Percentiles rank a stretch among this genome's conserved stretches.
These are phyloP conservation scores for Trachelus stipa DNA, from an alignment of 2,888 invertebrate genomes.

Conservation along the genomic window DNA sequence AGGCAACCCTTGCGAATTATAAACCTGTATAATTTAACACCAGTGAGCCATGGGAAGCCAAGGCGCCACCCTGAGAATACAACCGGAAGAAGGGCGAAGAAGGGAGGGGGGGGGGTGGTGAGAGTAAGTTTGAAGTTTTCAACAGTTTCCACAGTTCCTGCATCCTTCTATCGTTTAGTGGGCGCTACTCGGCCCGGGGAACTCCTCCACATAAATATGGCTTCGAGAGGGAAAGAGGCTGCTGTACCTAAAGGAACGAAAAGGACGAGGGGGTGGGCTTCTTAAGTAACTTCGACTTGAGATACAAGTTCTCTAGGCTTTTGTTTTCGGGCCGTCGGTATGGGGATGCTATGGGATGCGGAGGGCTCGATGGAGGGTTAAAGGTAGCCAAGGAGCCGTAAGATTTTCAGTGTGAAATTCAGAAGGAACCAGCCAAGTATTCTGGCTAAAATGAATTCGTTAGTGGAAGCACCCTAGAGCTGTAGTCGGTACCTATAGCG, in stretches of 20 bases:
- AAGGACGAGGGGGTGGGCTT: slow-evolving; percentile 2
- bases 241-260: background rate
- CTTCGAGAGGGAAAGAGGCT: slow-evolving; percentile 39
- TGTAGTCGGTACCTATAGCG: background rate
- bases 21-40: slow-evolving; percentile 66
- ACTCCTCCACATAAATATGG: slow-evolving; percentile 46
- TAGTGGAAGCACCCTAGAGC: slow-evolving; percentile 32
- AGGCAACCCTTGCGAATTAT: slow-evolving; percentile 53
- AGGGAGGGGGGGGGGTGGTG: slow-evolving; percentile 30
- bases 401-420: background rate
- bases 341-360: background rate
- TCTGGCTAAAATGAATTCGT: slow-evolving; percentile 44
- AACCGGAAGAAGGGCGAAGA: slow-evolving; percentile 25
- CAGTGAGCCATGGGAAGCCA: slow-evolving; percentile 19
- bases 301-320: slow-evolving; percentile 25
- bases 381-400: slow-evolving; percentile 3
- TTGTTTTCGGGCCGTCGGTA: slow-evolving; percentile 14
- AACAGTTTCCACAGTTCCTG: slow-evolving; percentile 55
- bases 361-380: background rate
- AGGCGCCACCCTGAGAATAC: slow-evolving; percentile 1
- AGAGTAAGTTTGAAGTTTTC: slow-evolving; percentile 61
- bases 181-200: background rate
- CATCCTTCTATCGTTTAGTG: slow-evolving; percentile 31
- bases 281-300: slow-evolving; percentile 42
- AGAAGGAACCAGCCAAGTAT: slow-evolving; percentile 14